phyloP scores from a whole-genome alignment of 2,113 vertebrate species.

The Gracilinanus agilis region DNA sequence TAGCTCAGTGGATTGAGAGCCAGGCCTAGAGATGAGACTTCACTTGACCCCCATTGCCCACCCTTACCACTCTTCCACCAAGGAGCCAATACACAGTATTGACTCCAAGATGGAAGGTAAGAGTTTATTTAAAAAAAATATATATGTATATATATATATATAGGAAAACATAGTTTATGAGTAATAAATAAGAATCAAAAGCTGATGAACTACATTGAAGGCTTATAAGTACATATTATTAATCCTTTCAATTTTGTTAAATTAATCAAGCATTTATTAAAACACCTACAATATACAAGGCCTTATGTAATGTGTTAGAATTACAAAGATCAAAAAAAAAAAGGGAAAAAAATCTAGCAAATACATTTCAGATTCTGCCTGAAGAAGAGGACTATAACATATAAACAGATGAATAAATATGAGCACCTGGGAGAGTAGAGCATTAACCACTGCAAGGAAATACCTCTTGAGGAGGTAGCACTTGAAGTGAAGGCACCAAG shows the following conservation, averaged over 20 bases:
- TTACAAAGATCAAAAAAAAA: neutral
- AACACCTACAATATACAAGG: neutral
- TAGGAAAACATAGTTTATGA: neutral
- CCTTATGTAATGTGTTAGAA: neutral
- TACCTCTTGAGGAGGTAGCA: neutral
- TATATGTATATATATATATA: too few relatives aligned
- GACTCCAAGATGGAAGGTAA: too few relatives aligned
- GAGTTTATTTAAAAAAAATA: too few relatives aligned
- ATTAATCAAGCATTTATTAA: neutral
- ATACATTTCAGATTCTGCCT: neutral
- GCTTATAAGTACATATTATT: neutral
- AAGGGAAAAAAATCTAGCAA: neutral
- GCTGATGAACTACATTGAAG: neutral
- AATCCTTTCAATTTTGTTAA: neutral
- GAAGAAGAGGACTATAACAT: neutral
- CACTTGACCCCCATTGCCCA: too few relatives aligned
- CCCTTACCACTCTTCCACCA: too few relatives aligned
- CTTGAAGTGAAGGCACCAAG: neutral
- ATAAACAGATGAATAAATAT: neutral
- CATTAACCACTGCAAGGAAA: neutral
- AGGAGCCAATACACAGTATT: too few relatives aligned
- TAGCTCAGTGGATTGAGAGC: too few relatives aligned
- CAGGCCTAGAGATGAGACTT: too few relatives aligned
- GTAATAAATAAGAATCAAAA: neutral
- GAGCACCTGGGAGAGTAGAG: neutral